A percentile compares a stretch with the other conserved stretches of the same genome.
Conservation (phyloP, 2,797 vertebrate genomes). For the Scolopax bukidnonensis region DNA sequence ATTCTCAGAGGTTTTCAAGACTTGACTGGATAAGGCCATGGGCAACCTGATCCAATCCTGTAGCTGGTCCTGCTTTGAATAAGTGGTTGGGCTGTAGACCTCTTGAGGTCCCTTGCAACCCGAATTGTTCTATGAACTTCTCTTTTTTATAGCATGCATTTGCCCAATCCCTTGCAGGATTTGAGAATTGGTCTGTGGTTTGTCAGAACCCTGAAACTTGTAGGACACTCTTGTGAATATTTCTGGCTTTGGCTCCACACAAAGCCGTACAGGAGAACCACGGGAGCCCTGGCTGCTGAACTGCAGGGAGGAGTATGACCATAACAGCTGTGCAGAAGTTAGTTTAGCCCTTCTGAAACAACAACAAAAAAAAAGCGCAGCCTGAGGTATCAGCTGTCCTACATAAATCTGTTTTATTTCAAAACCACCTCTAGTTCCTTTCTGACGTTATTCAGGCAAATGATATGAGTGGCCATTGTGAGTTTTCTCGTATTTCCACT, state of each 20-base stretch:
- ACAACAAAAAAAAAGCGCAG: not conserved
- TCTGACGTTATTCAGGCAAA: not conserved
- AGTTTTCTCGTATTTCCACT: not conserved
- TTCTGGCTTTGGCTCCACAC: not conserved
- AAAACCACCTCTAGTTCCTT: not conserved
- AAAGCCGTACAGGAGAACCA: not conserved
- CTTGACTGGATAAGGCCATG: not conserved
- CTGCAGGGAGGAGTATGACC: not conserved
- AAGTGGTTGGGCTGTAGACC: not conserved
- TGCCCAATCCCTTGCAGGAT: not conserved
- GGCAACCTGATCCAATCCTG: not conserved
- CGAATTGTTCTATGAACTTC: not conserved
- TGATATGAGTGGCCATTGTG: not conserved
- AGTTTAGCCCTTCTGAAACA: slow-evolving; percentile 22
- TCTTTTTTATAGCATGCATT: not conserved
- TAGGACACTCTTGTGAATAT: not conserved
- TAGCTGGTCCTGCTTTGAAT: not conserved
- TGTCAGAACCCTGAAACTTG: not conserved
- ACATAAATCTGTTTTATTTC: slow-evolving; percentile 43
- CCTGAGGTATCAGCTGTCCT: slow-evolving; percentile 3
- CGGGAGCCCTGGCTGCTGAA: not conserved
- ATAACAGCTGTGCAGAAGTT: slow-evolving; percentile 14
- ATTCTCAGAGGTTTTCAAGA: not conserved
- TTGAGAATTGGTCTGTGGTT: not conserved
- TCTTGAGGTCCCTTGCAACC: not conserved